Percentiles rank a stretch among this genome's conserved stretches.
Evolutionary conservation across 2,888 invertebrate species (phyloP).

Genomic region (Therioaphis trifolii): DNA sequence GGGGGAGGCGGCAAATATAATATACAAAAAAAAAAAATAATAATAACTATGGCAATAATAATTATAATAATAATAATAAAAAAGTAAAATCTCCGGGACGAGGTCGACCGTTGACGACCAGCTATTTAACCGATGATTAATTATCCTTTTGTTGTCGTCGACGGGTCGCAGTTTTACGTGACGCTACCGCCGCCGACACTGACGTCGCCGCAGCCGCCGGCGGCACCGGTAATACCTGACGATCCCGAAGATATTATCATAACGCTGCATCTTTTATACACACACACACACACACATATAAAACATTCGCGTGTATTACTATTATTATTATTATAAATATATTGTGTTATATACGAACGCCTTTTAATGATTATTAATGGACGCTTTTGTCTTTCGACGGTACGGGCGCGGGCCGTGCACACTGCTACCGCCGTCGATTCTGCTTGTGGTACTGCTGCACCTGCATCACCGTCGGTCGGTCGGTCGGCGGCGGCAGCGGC

Average conservation of each 20-base stretch:
- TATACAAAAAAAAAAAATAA: constrained; percentile 6
- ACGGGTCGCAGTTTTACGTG: constrained; percentile 47
- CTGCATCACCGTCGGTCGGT: too few species aligned
- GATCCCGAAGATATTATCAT: constrained; percentile 48
- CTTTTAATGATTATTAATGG: constrained; percentile 62
- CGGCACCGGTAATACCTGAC: constrained; percentile 50
- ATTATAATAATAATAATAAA: constrained; percentile 5
- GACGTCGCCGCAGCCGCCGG: background rate
- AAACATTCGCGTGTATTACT: background rate
- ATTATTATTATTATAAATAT: constrained; percentile 49
- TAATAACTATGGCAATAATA: background rate
- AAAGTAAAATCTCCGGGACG: constrained; percentile 37
- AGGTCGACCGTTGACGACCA: constrained; percentile 48
- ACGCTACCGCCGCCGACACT: background rate
- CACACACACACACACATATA: background rate
- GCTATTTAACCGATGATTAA: constrained; percentile 62
- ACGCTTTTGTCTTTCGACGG: constrained; percentile 49
- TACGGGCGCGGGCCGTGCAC: too few species aligned
- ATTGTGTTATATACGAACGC: constrained; percentile 11
- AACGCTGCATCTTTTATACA: constrained; percentile 44
- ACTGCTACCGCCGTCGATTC: too few species aligned
- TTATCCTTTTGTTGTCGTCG: constrained; percentile 59
- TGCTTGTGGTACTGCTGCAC: too few species aligned
- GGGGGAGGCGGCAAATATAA: background rate
- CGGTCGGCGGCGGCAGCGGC: background rate